A percentile compares a stretch with the other conserved stretches of the same genome.
Conservation (phyloP, 2,888 invertebrate genomes). For the Synergus laeviventris region DNA sequence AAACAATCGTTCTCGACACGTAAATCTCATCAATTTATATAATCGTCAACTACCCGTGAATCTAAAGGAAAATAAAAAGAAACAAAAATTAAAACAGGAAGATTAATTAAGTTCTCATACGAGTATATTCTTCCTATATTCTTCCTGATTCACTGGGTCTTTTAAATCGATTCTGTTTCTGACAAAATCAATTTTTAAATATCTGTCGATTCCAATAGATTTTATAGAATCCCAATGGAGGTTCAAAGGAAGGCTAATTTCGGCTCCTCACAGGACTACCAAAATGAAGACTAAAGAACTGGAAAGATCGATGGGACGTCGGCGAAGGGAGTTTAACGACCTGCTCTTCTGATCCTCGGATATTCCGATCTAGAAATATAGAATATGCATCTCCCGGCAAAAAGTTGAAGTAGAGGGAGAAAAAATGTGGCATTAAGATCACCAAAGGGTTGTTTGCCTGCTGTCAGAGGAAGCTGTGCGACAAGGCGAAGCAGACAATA, state of each 20-base stretch:
- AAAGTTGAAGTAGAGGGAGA: not conserved
- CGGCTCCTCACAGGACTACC: no score
- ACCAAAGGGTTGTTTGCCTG: conserved; percentile 8
- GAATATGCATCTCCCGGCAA: not conserved
- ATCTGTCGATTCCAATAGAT: no score
- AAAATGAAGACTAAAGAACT: not conserved
- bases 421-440: not conserved
- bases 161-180: no score
- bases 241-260: not conserved
- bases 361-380: not conserved
- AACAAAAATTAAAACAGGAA: not conserved
- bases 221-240: no score
- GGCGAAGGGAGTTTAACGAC: not conserved
- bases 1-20: conserved; percentile 33
- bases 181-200: no score
- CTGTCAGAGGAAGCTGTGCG: conserved; percentile 2
- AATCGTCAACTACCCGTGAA: not conserved
- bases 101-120: not conserved
- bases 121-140: not conserved
- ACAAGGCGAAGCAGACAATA: conserved; percentile 16
- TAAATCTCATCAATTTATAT: conserved; percentile 9
- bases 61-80: not conserved
- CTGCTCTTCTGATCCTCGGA: not conserved
- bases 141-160: no score
- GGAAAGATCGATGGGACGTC: not conserved